Conservation (phyloP, 2,113 vertebrate species). For the Symphodus melops region DNA sequence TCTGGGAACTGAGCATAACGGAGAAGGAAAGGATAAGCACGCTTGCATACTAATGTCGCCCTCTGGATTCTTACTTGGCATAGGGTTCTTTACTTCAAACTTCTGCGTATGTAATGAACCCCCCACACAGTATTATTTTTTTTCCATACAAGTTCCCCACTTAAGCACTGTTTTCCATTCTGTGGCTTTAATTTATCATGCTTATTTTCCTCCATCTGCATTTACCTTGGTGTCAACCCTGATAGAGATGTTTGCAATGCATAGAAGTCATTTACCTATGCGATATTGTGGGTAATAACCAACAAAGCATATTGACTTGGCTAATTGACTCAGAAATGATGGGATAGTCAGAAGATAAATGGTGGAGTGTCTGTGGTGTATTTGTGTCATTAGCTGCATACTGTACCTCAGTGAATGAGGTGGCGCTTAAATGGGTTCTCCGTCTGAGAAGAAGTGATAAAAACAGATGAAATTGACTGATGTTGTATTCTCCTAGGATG, state of each 20-base stretch:
- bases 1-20: slow-evolving; percentile 41
- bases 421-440: slow-evolving; percentile 44
- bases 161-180: slow-evolving; percentile 16
- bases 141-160: background rate
- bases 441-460: slow-evolving; percentile 41
- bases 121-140: slow-evolving; percentile 16
- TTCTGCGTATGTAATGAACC: slow-evolving; percentile 35
- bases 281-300: slow-evolving; percentile 62
- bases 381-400: slow-evolving; percentile 58
- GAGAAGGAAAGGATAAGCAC: slow-evolving; percentile 29
- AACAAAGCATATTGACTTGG: slow-evolving; percentile 61
- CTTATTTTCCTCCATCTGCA: slow-evolving; percentile 16
- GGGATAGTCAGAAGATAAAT: slow-evolving; percentile 53
- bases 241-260: slow-evolving; percentile 27
- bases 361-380: slow-evolving; percentile 21
- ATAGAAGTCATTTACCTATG: slow-evolving; percentile 49
- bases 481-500: background rate
- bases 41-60: slow-evolving; percentile 72
- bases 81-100: slow-evolving; percentile 19
- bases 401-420: slow-evolving; percentile 40
- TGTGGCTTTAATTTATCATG: slow-evolving; percentile 39
- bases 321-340: slow-evolving; percentile 69
- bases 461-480: slow-evolving; percentile 52
- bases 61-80: slow-evolving; percentile 57
- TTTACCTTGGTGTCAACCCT: slow-evolving; percentile 34